Evolutionary conservation across 2,888 invertebrate genomes (phyloP).

Genomic region (Phlogophora meticulosa): DNA sequence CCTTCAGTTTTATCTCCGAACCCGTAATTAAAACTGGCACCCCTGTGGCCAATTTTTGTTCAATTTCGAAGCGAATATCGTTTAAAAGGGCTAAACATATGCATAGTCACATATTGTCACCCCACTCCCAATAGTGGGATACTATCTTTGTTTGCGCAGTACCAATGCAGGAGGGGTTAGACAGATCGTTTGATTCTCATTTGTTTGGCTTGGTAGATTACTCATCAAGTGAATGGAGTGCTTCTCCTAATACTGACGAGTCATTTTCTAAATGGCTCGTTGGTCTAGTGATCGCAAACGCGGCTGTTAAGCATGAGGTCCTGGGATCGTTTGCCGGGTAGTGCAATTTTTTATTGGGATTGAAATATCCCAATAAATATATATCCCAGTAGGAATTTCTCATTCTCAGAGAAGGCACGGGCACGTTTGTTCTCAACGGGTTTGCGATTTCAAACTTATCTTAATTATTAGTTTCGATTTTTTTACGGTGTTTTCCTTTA

Average conservation of each 20-base stretch:
- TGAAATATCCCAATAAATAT: too few relatives aligned
- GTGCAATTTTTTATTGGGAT: too few relatives aligned
- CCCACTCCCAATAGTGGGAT: constrained; percentile 53
- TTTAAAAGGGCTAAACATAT: constrained; percentile 71
- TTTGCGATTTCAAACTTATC: too few relatives aligned
- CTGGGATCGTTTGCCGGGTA: too few relatives aligned
- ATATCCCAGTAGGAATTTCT: too few relatives aligned
- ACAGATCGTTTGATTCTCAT: constrained; percentile 32
- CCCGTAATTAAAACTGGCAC: constrained; percentile 46
- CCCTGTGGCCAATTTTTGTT: constrained; percentile 48
- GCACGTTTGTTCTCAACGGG: too few relatives aligned
- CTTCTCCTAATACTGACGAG: background rate
- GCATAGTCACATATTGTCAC: constrained; percentile 76
- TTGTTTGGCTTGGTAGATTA: constrained; percentile 34
- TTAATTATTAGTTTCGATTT: too few relatives aligned
- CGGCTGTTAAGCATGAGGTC: too few relatives aligned
- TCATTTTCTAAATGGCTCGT: background rate
- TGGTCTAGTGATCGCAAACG: too few relatives aligned
- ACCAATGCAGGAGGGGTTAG: background rate
- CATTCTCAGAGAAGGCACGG: too few relatives aligned
- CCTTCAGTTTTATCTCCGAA: background rate
- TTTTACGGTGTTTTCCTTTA: too few relatives aligned
- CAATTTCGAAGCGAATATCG: constrained; percentile 51
- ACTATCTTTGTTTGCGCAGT: constrained; percentile 80
- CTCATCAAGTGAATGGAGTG: constrained; percentile 16